Conservation (phyloP, 2,113 vertebrate genomes). For the Ptilonorhynchus violaceus region DNA sequence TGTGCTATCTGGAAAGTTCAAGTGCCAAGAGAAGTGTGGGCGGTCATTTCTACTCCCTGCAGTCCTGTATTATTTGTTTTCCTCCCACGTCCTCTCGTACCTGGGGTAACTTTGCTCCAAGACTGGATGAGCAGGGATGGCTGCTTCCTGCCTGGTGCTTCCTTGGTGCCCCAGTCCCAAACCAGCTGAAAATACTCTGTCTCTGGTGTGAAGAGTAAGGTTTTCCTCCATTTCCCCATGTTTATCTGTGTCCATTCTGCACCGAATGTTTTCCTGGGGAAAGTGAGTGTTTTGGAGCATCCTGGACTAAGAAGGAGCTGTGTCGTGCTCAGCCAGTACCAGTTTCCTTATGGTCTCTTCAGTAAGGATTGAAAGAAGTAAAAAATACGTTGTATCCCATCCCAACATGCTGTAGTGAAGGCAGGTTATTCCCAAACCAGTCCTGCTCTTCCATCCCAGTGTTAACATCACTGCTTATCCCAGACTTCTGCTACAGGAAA, state of each 20-base stretch:
- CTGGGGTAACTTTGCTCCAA: neutral
- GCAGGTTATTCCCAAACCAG: neutral
- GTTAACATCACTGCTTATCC: neutral
- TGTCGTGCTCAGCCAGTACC: neutral
- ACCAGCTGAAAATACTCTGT: neutral
- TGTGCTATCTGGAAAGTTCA: neutral
- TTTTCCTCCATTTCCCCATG: neutral
- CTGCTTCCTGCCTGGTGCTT: neutral
- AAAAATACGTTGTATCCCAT: neutral
- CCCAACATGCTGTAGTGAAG: accelerated
- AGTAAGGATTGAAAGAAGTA: neutral
- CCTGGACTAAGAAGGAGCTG: neutral
- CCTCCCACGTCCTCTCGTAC: neutral
- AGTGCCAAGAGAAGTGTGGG: neutral
- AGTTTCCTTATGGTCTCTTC: neutral
- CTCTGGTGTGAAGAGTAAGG: neutral
- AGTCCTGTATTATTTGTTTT: neutral
- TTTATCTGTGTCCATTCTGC: neutral
- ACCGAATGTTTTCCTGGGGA: neutral
- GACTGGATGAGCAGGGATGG: neutral
- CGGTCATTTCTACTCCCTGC: neutral
- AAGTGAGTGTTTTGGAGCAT: neutral
- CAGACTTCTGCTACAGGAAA: neutral
- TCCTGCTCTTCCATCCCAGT: neutral
- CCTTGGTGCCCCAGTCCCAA: neutral